Base-by-base conservation (phyloP, 2,113 vertebrate species). In the Corythornis cristatus region DNA sequence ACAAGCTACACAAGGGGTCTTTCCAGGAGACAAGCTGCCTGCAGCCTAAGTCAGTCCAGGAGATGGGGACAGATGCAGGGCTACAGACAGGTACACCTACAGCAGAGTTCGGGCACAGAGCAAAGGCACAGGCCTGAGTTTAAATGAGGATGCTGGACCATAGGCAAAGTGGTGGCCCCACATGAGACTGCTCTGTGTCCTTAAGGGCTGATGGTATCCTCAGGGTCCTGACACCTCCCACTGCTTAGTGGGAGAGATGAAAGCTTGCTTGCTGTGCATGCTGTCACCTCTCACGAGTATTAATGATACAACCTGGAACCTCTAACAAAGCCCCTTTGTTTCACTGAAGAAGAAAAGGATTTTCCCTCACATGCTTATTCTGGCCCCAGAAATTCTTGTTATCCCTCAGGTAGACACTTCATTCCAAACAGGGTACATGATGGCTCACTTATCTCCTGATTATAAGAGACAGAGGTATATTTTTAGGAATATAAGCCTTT, bases 151-250 rank as follows among this genome's bases (percentile, higher is more conserved):
- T 50, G 22, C 61, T 79, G 74, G 14, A 12, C 56, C 16, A 3
- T 9, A 13, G 68, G 6, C 58, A 72, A 51, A 40, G 33, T n/a
- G 37, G 29, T 51, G 51, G 26, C 77, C 26, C 15, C 7, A 3
- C 1, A 0, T 29, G 61, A 83, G 23, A 17, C 3, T 19, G 40
- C 9, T 73, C 50, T 11, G 9, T 51, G 26, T 16, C 0, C 0
- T 40, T 64, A 53, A 35, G 29, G 40, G 65, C 53, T 58, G 37
- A 17, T 23, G 65, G 40, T 76, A 54, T 40, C 64, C 50, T 70
- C 64, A 15, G 51, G 3, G 11, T 73, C 64, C 29, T 78, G 56
- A 45, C 21, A 51, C n/a, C 18, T 89, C 57, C 33, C 37, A 56
- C 15, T 65, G 29, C 51, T 25, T 37, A 37, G 11, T 25, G 35